Percentiles rank a stretch among this genome's conserved stretches.
Evolutionary conservation across 2,113 vertebrate species (phyloP).

Genomic region (Sapajus apella): DNA sequence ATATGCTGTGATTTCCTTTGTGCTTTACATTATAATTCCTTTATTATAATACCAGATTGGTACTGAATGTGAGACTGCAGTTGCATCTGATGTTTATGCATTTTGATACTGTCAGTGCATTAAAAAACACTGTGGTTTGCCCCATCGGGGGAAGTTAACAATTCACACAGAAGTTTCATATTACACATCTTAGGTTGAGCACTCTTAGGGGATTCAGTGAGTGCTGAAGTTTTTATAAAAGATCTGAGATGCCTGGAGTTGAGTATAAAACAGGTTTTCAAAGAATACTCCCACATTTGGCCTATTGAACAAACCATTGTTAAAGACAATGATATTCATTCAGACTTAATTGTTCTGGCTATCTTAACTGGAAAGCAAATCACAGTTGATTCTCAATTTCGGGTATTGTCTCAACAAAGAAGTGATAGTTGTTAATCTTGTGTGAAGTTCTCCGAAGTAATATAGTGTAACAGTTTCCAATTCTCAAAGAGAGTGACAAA

Average conservation of each 20-base stretch:
- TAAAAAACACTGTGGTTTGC: slow-evolving; percentile 44
- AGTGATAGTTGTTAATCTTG: not conserved
- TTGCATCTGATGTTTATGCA: slow-evolving; percentile 42
- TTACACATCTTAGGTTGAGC: slow-evolving; percentile 47
- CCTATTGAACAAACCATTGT: not conserved
- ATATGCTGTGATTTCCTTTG: slow-evolving; percentile 11
- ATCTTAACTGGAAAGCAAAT: not conserved
- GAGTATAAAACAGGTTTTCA: slow-evolving; percentile 40
- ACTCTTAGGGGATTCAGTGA: slow-evolving; percentile 32
- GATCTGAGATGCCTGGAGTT: not conserved
- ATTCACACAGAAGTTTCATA: slow-evolving; percentile 47
- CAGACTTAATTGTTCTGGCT: slow-evolving; percentile 15
- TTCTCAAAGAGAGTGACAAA: not conserved
- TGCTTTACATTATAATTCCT: not conserved
- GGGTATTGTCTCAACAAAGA: not conserved
- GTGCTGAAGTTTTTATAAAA: slow-evolving; percentile 29
- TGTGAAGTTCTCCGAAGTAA: not conserved
- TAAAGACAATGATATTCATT: not conserved
- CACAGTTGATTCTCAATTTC: not conserved
- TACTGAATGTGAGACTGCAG: not conserved
- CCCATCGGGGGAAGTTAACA: slow-evolving; percentile 45
- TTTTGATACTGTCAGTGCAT: slow-evolving; percentile 43
- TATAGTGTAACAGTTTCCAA: not conserved
- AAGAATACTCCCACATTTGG: not conserved
- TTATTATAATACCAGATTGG: slow-evolving; percentile 12